Base-by-base conservation (phyloP, 2,797 vertebrate species). In the Gorsachius magnificus region DNA sequence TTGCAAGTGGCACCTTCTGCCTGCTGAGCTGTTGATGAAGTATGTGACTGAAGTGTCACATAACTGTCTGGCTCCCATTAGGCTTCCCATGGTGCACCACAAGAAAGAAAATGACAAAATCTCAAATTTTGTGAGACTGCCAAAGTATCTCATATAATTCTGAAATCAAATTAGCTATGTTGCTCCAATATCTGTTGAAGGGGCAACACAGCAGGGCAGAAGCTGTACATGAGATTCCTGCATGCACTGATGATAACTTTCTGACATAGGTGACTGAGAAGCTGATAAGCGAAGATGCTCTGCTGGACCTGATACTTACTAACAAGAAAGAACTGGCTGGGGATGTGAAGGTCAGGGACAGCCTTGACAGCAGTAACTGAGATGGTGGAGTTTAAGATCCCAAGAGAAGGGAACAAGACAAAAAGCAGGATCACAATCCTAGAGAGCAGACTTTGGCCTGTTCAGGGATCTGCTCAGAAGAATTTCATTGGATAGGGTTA, bases 21-120 rank as follows among this genome's bases (percentile, higher is more conserved):
- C 70, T 78, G 50, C 65, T 3, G 5, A 81, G 65, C n/a, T 88
- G 65, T 31, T 81, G 65, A 74, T 64, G 61, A 86, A 75, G 6
- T 54, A 58, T 3, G 29, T 63, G 60, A 56, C 81, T 71, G 31
- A 68, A 71, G 86, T 87, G 41, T 63, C 65, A 36, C 33, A 2
- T 31, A 79, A 60, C 24, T 60, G 4, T 35, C 36, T 71, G 75
- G 54, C 29, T 91, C 45, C 41, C n/a, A 24, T 78, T 53, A 57
- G 10, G 20, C 22, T 78, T 94, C 65, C 41, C 56, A 36, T 29
- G 13, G 66, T 35, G 41, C 54, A 50, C 10, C 20, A 36, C 54
- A 69, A 61, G 63, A 75, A 84, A 82, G 8, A 82, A 92, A 94
- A 95, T 17, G 3, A 65, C 61, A 93, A 72, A 77, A 74, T 28